Evolutionary conservation across 2,113 vertebrate species (phyloP), one percentile per base, ranked within the genome.

Genomic region (Redunca redunca): DNA sequence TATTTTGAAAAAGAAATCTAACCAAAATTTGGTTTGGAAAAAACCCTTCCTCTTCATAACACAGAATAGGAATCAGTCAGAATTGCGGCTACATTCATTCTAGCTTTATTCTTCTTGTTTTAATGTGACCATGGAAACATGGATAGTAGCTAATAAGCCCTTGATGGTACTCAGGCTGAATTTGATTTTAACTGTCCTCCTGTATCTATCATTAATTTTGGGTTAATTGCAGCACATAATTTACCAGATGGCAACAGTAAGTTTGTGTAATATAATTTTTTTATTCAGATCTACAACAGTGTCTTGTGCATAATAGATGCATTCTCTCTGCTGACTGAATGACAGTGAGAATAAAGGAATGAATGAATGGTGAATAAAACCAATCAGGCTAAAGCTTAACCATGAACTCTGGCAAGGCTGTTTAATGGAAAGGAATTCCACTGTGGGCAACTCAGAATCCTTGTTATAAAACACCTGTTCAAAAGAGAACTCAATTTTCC

Each of bases 231-330:
- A 86, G 64, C 26, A 67, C 4, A 26, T 71, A 83, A 81, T 50
- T 91, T 88, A 50, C 94, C 84, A 96, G 90, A 96, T 86, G 88
- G 88, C 81, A 93, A 85, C 12, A 46, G 71, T 52, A 52, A 57
- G 64, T 81, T 28, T 88, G 17, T 33, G 52, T 48, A 52, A 21
- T 33, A 50, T 16, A 40, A 48, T 90, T 88, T 97, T 82, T 94
- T 92, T 21, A 92, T 81, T 94, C 46, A 82, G 46, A 78, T 26
- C 86, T 74, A 5, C 84, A 88, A 64, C 14, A 53, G 53, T 82
- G n/a, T 82, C 67, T 88, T 1, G 0, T 81, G 60, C 16, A 36
- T 36, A 78, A 60, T 14, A 55, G 78, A 53, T 60, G 36, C 33
- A 55, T 94, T 10, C 26, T 58, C 48, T 87, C 81, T 95, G 53